These are phyloP conservation scores for Gambusia affinis DNA, from an alignment of 2,113 vertebrate species.

Conservation along the genomic window DNA sequence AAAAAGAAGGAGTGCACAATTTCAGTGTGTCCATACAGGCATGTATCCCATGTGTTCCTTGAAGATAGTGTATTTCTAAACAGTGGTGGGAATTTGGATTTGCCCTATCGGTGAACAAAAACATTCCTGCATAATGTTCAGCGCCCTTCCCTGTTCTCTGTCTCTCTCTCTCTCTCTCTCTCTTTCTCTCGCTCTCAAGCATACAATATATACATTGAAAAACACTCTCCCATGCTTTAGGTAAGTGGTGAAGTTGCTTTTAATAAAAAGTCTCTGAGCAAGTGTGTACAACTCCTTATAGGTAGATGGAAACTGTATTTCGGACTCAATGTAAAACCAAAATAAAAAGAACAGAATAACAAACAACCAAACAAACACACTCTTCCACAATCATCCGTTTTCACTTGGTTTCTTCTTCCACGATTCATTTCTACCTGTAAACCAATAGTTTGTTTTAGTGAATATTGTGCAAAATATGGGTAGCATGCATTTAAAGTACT, in stretches of 20 bases:
- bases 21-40: slow-evolving; percentile 24
- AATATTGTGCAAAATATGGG: neutral
- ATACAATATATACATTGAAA: slow-evolving; percentile 1
- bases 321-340: no score
- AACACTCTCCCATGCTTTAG: neutral
- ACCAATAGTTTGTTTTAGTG: neutral
- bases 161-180: neutral
- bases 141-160: slow-evolving; percentile 2
- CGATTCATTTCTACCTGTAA: neutral
- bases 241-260: neutral
- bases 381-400: no score
- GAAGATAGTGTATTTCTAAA: slow-evolving; percentile 40
- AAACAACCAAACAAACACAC: no score
- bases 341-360: no score
- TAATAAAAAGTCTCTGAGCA: neutral
- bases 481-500: neutral
- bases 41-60: slow-evolving; percentile 6
- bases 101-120: slow-evolving; percentile 54
- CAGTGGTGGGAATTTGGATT: slow-evolving; percentile 63
- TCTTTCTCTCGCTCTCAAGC: neutral
- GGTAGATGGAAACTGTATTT: no score
- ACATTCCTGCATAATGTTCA: slow-evolving; percentile 72
- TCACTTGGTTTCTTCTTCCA: no score
- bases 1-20: slow-evolving; percentile 30
- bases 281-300: no score